Evolutionary conservation across 2,113 vertebrate species (phyloP), one percentile per base, ranked within the genome.

Genomic region (Xerus inauris): DNA sequence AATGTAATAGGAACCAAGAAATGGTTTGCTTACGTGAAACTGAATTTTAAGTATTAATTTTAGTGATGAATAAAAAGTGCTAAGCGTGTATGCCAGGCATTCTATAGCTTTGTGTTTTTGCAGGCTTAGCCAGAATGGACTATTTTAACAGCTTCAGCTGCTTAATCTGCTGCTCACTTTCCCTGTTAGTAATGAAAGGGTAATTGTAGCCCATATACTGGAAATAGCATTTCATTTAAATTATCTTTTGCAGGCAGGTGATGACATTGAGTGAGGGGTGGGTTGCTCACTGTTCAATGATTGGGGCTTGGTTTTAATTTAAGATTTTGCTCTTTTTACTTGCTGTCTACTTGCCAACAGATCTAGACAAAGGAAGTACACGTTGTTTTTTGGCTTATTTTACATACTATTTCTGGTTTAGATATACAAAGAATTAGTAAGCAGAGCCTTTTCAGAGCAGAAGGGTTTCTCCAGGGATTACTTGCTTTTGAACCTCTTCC

Each of bases 401-500:
- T 87, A 97, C 96, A 73, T 77, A 8, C 72, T 85, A 42, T 69
- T 38, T 45, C 79, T 91, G 54, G n/a, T 87, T 90, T 94, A 89
- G 47, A 81, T 75, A 65, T 64, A 86, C 57, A 95, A 54, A 93
- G 89, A 94, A 75, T 87, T 89, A 87, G 45, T 69, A 57, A 94
- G 57, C 14, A 92, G 82, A 93, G 0, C 12, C 95, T 96, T 95
- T 81, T 54, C 22, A 59, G 49, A 96, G 32, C 91, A 92, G 75
- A 87, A 89, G 71, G 47, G 38, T 77, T 96, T 96, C 6, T 77
- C 51, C 90, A 67, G 16, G 54, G 87, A 94, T 65, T 73, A 94
- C 62, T 89, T 87, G 47, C 69, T 95, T 97, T 30, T 96, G 91
- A 96, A 95, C 47, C 83, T 80, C 38, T 90, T 94, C 92, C 80